A percentile compares a stretch with the other conserved stretches of the same genome.
Evolutionary conservation across 2,113 vertebrate species (phyloP).

Genomic region (Hirundichthys speculiger): DNA sequence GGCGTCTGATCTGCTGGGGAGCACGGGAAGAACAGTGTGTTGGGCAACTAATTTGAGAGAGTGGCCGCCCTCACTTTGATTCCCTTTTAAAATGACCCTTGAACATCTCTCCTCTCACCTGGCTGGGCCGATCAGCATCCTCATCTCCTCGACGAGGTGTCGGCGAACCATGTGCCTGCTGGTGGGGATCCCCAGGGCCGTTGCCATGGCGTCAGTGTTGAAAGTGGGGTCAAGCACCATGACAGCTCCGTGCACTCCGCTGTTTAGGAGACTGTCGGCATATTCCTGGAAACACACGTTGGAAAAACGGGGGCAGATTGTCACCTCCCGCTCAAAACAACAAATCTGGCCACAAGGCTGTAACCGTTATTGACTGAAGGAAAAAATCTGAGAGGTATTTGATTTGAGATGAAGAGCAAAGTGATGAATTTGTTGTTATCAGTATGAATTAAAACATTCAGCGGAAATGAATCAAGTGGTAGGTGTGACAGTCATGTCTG

Average conservation of each 20-base stretch:
- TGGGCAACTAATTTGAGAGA: not conserved
- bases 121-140: constrained; percentile 73
- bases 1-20: constrained; percentile 62
- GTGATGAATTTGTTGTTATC: constrained; percentile 14
- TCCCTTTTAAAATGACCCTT: not conserved
- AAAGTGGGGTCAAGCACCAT: constrained; percentile 88
- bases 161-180: constrained; percentile 87
- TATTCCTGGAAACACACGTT: constrained; percentile 81
- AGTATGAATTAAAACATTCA: constrained; percentile 1
- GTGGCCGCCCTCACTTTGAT: not conserved
- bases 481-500: constrained; percentile 5
- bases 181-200: constrained; percentile 81
- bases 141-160: constrained; percentile 88
- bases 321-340: not conserved
- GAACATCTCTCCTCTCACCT: constrained; percentile 69
- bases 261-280: constrained; percentile 84
- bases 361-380: too few relatives aligned
- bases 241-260: constrained; percentile 87
- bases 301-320: not conserved
- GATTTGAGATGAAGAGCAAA: not conserved
- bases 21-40: not conserved
- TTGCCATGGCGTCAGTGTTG: constrained; percentile 81
- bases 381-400: too few relatives aligned
- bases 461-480: constrained; percentile 28
- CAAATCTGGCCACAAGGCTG: not conserved